Conservation (phyloP, 2,888 invertebrate species). For the Aphodius sticticus region DNA sequence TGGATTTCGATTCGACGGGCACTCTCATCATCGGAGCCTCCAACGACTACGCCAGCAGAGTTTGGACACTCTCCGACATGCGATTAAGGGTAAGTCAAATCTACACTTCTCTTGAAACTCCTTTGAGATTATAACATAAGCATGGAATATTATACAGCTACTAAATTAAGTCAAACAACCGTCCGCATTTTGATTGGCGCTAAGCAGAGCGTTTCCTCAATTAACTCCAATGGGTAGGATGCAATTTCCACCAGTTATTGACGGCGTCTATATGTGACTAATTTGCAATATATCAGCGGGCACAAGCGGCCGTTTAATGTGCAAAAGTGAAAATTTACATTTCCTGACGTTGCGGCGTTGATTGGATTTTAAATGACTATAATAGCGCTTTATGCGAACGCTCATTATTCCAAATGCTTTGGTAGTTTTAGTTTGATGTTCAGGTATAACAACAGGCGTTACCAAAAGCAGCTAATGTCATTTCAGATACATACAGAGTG, state of each 20-base stretch:
- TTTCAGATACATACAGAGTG: no score
- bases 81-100: conserved; percentile 74
- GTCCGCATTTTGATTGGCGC: background rate
- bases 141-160: background rate
- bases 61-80: conserved; percentile 93
- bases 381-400: background rate
- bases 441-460: background rate
- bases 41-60: conserved; percentile 94
- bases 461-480: no score
- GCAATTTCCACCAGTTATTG: background rate
- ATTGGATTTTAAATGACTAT: conserved; percentile 4
- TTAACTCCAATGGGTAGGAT: background rate
- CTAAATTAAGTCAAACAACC: background rate
- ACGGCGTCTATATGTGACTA: conserved; percentile 4
- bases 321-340: background rate
- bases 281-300: background rate
- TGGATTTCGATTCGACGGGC: conserved; percentile 95
- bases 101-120: no score
- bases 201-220: background rate
- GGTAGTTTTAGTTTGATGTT: background rate
- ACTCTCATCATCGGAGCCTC: conserved; percentile 89
- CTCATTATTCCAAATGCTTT: background rate
- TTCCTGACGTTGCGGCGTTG: background rate
- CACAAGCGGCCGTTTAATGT: background rate
- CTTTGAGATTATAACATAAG: background rate